Conservation (phyloP, 2,797 vertebrate species). For the Steatocranus sp. region DNA sequence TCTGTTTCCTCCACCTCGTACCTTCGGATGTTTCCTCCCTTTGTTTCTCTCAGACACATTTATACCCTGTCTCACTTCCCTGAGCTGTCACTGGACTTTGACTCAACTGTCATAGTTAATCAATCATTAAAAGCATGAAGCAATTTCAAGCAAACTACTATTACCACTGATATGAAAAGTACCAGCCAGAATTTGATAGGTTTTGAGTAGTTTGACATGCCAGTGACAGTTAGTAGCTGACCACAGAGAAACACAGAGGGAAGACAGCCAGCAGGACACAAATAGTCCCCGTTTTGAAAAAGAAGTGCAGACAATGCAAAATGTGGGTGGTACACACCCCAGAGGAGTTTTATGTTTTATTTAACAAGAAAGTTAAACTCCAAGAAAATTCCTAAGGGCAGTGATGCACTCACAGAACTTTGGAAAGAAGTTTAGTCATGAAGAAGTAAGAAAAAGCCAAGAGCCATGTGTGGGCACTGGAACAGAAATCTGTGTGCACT, state of each 20-base stretch:
- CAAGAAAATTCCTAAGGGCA: slow-evolving; percentile 17
- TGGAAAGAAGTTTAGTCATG: slow-evolving; percentile 28
- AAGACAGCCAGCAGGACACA: background rate
- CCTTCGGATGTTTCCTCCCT: background rate
- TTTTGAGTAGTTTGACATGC: slow-evolving; percentile 28
- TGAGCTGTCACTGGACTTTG: slow-evolving; percentile 2
- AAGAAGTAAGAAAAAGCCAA: slow-evolving; percentile 26
- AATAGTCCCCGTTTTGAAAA: slow-evolving; percentile 8
- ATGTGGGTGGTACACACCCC: slow-evolving; percentile 29
- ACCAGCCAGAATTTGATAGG: background rate
- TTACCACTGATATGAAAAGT: slow-evolving; percentile 11
- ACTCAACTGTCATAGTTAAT: slow-evolving; percentile 43
- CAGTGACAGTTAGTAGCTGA: background rate
- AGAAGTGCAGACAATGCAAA: slow-evolving; percentile 24
- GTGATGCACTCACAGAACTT: slow-evolving; percentile 44
- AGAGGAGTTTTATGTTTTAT: slow-evolving; percentile 44
- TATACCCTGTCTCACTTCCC: background rate
- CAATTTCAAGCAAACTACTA: slow-evolving; percentile 22
- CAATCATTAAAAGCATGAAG: slow-evolving; percentile 41
- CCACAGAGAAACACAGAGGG: background rate
- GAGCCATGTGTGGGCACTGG: slow-evolving; percentile 9
- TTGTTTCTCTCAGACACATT: background rate
- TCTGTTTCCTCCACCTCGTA: background rate
- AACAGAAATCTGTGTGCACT: slow-evolving; percentile 1
- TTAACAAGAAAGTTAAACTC: slow-evolving; percentile 41